These are phyloP conservation scores for Cydia fagiglandana DNA, from an alignment of 1,140 invertebrate species.

Conservation along the genomic window DNA sequence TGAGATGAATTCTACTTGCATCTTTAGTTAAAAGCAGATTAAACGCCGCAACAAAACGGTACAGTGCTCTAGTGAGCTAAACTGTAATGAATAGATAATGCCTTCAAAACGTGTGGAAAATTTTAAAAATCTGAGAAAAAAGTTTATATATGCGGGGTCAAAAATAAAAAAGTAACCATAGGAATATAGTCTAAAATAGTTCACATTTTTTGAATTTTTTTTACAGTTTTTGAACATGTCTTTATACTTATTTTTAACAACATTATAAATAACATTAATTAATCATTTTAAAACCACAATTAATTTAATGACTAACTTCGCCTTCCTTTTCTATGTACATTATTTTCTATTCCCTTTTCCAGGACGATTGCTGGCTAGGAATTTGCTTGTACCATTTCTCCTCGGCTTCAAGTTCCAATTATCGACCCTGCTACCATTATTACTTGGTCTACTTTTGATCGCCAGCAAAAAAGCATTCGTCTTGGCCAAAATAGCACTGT, in stretches of 20 bases:
- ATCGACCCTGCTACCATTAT: slow-evolving; percentile 84
- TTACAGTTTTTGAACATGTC: too few species aligned
- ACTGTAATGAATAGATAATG: neutral
- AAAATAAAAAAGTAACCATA: too few species aligned
- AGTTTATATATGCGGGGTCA: too few species aligned
- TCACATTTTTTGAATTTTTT: too few species aligned
- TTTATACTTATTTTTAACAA: too few species aligned
- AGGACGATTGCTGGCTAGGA: slow-evolving; percentile 84
- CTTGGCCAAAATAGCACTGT: slow-evolving; percentile 84
- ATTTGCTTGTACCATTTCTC: slow-evolving; percentile 85
- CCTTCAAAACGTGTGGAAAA: neutral
- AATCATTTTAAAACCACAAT: too few species aligned
- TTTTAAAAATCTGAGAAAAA: too few species aligned
- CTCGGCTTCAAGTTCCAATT: slow-evolving; percentile 88
- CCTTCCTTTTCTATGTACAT: too few species aligned
- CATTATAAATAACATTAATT: too few species aligned
- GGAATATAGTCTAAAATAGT: too few species aligned
- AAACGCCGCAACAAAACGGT: neutral
- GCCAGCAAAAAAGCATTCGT: slow-evolving; percentile 87
- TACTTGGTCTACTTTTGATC: slow-evolving; percentile 84
- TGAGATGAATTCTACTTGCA: too few species aligned
- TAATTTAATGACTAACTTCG: too few species aligned
- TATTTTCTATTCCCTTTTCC: slow-evolving; percentile 61
- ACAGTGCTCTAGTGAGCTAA: neutral
- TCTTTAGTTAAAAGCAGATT: neutral